Conservation (phyloP, 2,888 invertebrate genomes). For the Andrena minutula region DNA sequence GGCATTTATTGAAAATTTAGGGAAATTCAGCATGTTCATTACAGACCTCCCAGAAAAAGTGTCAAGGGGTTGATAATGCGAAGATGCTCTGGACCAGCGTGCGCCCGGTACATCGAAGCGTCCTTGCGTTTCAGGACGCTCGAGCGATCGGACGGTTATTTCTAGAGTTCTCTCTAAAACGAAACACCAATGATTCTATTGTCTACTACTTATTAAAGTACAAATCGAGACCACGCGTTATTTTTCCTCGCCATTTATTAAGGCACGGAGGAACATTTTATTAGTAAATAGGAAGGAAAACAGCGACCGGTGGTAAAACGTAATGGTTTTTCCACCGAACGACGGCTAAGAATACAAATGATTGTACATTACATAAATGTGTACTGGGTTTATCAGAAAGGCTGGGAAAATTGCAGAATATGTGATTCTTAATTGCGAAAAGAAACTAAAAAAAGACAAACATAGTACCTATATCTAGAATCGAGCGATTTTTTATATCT, state of each 20-base stretch:
- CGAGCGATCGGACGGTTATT: slow-evolving; percentile 47
- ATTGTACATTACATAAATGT: slow-evolving; percentile 41
- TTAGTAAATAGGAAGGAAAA: slow-evolving; percentile 48
- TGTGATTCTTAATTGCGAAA: too few relatives aligned
- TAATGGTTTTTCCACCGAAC: slow-evolving; percentile 34
- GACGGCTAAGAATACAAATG: slow-evolving; percentile 38
- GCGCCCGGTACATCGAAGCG: slow-evolving; percentile 19
- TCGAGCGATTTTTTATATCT: too few relatives aligned
- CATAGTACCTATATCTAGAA: slow-evolving; percentile 11
- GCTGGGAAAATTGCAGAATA: too few relatives aligned
- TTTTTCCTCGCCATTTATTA: slow-evolving; percentile 49
- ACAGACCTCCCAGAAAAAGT: slow-evolving; percentile 5
- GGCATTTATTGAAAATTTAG: background rate
- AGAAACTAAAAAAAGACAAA: background rate
- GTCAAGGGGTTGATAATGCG: slow-evolving; percentile 55
- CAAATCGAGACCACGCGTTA: slow-evolving; percentile 71
- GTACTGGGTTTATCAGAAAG: too few relatives aligned
- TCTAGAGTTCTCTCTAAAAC: slow-evolving; percentile 58
- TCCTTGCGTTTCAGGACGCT: slow-evolving; percentile 46
- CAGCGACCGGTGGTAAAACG: slow-evolving; percentile 26
- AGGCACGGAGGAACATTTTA: slow-evolving; percentile 50
- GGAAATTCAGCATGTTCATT: slow-evolving; percentile 7
- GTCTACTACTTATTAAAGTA: slow-evolving; percentile 73
- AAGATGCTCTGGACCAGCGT: slow-evolving; percentile 60
- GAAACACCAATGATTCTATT: slow-evolving; percentile 72